Evolutionary conservation across 2,113 vertebrate species (phyloP).

Genomic region (Himantopus leucocephalus): DNA sequence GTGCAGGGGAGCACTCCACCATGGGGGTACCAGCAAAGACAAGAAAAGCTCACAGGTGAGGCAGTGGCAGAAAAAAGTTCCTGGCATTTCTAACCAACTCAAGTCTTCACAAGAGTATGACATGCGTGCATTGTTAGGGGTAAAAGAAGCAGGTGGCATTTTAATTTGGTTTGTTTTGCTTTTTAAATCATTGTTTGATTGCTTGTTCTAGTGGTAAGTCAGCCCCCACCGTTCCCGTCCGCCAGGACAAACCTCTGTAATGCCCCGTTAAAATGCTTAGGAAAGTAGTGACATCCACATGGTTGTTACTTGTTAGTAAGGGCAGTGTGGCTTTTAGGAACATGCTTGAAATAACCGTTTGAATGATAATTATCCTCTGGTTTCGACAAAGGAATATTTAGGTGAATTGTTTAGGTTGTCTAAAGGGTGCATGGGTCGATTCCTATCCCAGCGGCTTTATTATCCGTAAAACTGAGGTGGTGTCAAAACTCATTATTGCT

Average conservation of each 20-base stretch:
- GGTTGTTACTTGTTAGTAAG: background rate
- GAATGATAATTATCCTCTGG: background rate
- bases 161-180: background rate
- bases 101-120: background rate
- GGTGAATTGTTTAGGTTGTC: background rate
- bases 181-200: background rate
- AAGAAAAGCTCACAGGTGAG: background rate
- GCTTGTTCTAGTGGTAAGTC: background rate
- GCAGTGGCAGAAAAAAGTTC: background rate
- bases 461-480: background rate
- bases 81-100: background rate
- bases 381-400: background rate
- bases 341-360: background rate
- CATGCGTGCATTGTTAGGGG: background rate
- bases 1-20: accelerated
- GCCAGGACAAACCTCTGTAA: background rate
- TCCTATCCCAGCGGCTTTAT: background rate
- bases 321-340: background rate
- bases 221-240: background rate
- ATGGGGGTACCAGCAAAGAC: background rate
- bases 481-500: background rate
- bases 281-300: background rate
- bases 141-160: background rate
- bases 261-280: background rate
- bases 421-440: background rate